Evolutionary conservation across 1,140 invertebrate species (phyloP).

Genomic region (Maconellicoccus hirsutus): DNA sequence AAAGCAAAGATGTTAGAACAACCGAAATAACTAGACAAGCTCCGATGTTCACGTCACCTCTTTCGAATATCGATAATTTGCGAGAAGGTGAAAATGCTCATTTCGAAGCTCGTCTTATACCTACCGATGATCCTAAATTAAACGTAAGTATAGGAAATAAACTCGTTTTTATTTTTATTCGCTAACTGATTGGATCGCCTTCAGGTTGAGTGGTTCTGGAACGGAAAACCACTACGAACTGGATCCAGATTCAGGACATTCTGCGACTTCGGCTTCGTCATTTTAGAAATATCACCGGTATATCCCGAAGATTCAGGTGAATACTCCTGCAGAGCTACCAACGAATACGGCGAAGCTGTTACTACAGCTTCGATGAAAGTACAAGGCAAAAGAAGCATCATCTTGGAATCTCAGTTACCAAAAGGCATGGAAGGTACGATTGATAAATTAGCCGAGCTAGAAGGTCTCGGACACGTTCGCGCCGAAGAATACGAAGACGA

Average conservation of each 20-base stretch:
- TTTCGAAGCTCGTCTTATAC: conserved; percentile 84
- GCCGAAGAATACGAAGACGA: conserved; percentile 62
- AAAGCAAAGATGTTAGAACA: conserved; percentile 52
- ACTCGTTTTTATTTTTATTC: conserved; percentile 6
- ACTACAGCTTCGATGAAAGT: conserved; percentile 84
- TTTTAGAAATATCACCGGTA: conserved; percentile 86
- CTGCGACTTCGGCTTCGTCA: conserved; percentile 90
- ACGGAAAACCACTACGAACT: conserved; percentile 76
- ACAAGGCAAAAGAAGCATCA: conserved; percentile 79
- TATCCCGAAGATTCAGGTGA: conserved; percentile 89
- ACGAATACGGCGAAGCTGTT: conserved; percentile 86
- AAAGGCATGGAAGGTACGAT: conserved; percentile 88
- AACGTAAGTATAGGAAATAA: conserved; percentile 43
- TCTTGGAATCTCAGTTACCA: conserved; percentile 79
- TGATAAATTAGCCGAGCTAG: conserved; percentile 83
- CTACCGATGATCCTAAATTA: conserved; percentile 86
- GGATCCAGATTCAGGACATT: conserved; percentile 85
- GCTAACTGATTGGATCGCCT: neutral
- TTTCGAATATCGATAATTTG: conserved; percentile 72
- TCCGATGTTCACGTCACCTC: conserved; percentile 79
- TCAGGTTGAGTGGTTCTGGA: conserved; percentile 88
- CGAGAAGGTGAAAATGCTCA: conserved; percentile 86
- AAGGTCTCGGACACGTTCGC: conserved; percentile 61
- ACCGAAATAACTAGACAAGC: conserved; percentile 64
- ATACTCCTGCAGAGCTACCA: conserved; percentile 80